Evolutionary conservation across 2,797 vertebrate species (phyloP).

Genomic region (Clarias pachynema): DNA sequence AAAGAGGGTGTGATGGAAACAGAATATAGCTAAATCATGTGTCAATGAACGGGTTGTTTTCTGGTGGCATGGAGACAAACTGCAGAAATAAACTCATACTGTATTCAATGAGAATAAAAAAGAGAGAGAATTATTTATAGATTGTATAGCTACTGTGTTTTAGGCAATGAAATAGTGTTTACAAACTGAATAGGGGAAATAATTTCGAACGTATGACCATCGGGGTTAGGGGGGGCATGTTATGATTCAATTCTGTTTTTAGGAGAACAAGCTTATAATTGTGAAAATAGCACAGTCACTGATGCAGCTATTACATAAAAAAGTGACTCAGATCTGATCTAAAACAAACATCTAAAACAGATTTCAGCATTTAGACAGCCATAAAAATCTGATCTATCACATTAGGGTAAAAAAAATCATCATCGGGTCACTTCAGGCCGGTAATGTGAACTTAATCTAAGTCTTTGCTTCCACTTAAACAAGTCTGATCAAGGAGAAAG

Average conservation of each 20-base stretch:
- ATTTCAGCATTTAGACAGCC: no score
- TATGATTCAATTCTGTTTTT: neutral
- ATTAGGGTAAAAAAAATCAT: no score
- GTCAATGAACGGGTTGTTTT: neutral
- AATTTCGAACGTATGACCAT: neutral
- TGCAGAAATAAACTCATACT: neutral
- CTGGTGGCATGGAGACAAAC: neutral
- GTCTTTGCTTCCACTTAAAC: neutral
- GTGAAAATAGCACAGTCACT: neutral
- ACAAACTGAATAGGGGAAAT: neutral
- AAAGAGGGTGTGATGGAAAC: neutral
- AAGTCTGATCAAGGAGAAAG: neutral
- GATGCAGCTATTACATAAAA: neutral
- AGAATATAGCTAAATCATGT: neutral
- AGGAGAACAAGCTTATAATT: neutral
- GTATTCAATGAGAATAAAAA: neutral
- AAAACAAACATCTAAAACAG: no score
- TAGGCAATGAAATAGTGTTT: neutral
- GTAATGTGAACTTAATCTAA: neutral
- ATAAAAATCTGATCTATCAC: no score
- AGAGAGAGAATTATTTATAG: neutral
- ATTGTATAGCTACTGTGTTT: neutral
- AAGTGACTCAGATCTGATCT: no score
- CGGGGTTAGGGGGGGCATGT: neutral
- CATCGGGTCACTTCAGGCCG: no score